A percentile compares a stretch with the other conserved stretches of the same genome.
phyloP scores from a whole-genome alignment of 2,797 vertebrate species.

The Toxotes lorentzi region DNA sequence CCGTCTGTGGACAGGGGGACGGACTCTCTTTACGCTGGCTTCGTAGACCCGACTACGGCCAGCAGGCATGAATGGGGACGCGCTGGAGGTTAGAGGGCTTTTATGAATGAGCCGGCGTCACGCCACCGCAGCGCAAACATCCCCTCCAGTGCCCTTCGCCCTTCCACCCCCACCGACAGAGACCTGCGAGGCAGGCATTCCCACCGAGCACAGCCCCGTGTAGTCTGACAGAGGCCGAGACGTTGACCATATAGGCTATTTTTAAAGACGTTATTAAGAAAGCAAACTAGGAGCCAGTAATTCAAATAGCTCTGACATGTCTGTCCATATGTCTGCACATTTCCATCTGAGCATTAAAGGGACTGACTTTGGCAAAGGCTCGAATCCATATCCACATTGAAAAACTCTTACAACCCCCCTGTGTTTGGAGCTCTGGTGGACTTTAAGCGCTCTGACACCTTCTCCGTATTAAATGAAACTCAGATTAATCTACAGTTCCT shows the following conservation, averaged over 20 bases:
- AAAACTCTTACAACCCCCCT: conserved; percentile 5
- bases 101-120: conserved; percentile 96
- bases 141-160: conserved; percentile 78
- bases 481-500: neutral
- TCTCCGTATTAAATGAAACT: neutral
- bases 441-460: conserved; percentile 9
- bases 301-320: conserved; percentile 16
- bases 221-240: conserved; percentile 6
- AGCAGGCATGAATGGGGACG: conserved; percentile 86
- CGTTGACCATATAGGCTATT: conserved; percentile 14
- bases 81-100: conserved; percentile 88
- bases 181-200: conserved; percentile 58
- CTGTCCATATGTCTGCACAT: conserved; percentile 1
- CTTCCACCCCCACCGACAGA: conserved; percentile 65
- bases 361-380: neutral
- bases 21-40: neutral
- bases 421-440: neutral
- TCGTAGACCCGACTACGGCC: conserved; percentile 11
- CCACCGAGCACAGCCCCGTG: conserved; percentile 44
- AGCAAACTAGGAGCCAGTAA: neutral
- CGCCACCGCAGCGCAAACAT: conserved; percentile 89
- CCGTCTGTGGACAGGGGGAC: neutral
- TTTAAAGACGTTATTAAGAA: neutral
- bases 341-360: conserved; percentile 16
- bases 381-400: neutral